Evolutionary conservation across 2,797 vertebrate genomes (phyloP), one percentile per base, ranked within the genome.

Genomic region (Neosilurus mollespiculum): DNA sequence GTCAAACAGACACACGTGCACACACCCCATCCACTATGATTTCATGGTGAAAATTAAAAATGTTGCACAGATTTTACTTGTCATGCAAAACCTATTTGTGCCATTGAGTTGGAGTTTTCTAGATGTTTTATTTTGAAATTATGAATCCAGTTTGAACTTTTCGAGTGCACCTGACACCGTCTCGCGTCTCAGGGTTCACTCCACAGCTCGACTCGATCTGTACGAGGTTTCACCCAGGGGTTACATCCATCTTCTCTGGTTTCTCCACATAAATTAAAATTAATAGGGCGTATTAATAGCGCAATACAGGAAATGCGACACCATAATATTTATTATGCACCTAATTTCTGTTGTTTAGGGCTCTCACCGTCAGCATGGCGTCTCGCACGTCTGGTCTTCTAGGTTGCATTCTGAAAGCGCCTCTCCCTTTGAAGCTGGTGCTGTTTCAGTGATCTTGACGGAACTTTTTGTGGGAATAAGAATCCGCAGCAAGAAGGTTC

Each of bases 51-150:
- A 9, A 26, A 30, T 73, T 18, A 54, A 18, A 54, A 75, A 56
- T 56, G 53, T 30, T 58, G 1, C 71, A 10, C 16, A 30, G 9
- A 54, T 30, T 2, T 20, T 20, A 0, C 30, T 58, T 58, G 15
- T 4, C 3, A 18, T 34, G 12, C 26, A 43, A 11, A 66, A 53
- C 62, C 53, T 7, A 5, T 49, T 69, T 78, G 51, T 61, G 56
- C 56, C 20, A 14, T n/a, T 0, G 10, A n/a, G n/a, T 61, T 61
- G 56, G 4, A 43, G 20, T 43, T 49, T 10, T 61, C 8, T 59
- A 37, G 8, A 56, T 34, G 75, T 77, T 62, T 76, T 72, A 54
- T 72, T 72, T 72, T 72, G 49, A 72, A 54, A 16, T 26, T 16
- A 26, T 54, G 70, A 9, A 3, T 54, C 70, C 9, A 26, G n/a